A percentile compares a stretch with the other conserved stretches of the same genome.
phyloP scores from a whole-genome alignment of 2,888 invertebrate species.

The Ornithoptera priamus region DNA sequence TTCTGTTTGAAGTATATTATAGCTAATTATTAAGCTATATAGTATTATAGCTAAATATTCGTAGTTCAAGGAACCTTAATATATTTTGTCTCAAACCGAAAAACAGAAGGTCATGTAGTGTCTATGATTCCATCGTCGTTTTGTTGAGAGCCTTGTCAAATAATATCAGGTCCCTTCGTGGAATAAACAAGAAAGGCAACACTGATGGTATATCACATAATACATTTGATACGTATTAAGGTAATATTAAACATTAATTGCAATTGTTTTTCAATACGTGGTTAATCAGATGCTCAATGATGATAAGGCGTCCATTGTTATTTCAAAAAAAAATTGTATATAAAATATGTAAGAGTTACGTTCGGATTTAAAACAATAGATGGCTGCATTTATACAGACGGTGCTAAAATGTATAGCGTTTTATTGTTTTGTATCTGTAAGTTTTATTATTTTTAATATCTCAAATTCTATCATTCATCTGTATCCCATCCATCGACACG shows the following conservation, averaged over 20 bases:
- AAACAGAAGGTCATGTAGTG: too few relatives aligned
- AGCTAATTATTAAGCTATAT: too few relatives aligned
- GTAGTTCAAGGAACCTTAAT: too few relatives aligned
- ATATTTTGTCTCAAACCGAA: too few relatives aligned
- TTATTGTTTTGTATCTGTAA: constrained; percentile 15
- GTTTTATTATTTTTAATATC: constrained; percentile 4
- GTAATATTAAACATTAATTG: constrained; percentile 2
- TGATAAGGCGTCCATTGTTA: constrained; percentile 26
- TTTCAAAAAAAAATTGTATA: constrained; percentile 16
- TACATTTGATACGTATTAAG: not conserved
- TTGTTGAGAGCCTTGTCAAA: too few relatives aligned
- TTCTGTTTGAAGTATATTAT: too few relatives aligned
- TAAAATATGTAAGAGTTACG: constrained; percentile 3
- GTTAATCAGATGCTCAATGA: constrained; percentile 17
- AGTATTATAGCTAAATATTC: too few relatives aligned
- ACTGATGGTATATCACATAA: too few relatives aligned
- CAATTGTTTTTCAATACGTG: constrained; percentile 25
- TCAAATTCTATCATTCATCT: not conserved
- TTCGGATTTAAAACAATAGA: constrained; percentile 6
- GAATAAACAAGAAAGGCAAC: too few relatives aligned
- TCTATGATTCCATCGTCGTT: too few relatives aligned
- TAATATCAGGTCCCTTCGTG: too few relatives aligned
- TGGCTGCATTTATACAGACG: not conserved
- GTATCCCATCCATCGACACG: too few relatives aligned
- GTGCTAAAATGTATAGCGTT: constrained; percentile 4